Conservation (phyloP, 1,140 invertebrate species). For the Galendromus occidentalis region DNA sequence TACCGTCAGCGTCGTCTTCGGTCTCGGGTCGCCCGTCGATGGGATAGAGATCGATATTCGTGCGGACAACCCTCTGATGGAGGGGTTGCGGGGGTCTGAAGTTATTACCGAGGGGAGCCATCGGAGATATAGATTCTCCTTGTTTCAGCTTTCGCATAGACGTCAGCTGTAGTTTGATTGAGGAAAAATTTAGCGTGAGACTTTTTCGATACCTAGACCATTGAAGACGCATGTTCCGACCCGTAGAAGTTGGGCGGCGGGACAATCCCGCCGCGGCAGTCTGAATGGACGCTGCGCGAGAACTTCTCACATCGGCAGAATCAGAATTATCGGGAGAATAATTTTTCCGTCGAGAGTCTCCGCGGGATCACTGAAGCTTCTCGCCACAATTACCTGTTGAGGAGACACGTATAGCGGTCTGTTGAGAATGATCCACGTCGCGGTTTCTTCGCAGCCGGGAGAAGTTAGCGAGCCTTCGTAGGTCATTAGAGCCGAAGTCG, state of each 20-base stretch:
- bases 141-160: conserved; percentile 61
- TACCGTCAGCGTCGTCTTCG: not conserved
- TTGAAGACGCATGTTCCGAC: too few species aligned
- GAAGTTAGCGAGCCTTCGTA: conserved; percentile 29
- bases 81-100: conserved; percentile 68
- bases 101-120: conserved; percentile 78
- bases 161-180: conserved; percentile 40
- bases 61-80: conserved; percentile 70
- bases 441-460: conserved; percentile 28
- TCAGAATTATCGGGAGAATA: too few species aligned
- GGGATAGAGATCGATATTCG: conserved; percentile 76
- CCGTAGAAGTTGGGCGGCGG: too few species aligned
- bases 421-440: conserved; percentile 29
- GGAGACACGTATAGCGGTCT: conserved; percentile 9
- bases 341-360: too few species aligned
- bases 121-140: conserved; percentile 59
- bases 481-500: conserved; percentile 24
- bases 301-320: too few species aligned
- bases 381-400: too few species aligned
- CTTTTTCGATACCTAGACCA: too few species aligned
- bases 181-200: not conserved
- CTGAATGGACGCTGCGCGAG: too few species aligned
- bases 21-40: not conserved
- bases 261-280: not conserved
- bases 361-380: too few species aligned